phyloP scores from a whole-genome alignment of 2,888 invertebrate species.

The Dolichomitus sp. region DNA sequence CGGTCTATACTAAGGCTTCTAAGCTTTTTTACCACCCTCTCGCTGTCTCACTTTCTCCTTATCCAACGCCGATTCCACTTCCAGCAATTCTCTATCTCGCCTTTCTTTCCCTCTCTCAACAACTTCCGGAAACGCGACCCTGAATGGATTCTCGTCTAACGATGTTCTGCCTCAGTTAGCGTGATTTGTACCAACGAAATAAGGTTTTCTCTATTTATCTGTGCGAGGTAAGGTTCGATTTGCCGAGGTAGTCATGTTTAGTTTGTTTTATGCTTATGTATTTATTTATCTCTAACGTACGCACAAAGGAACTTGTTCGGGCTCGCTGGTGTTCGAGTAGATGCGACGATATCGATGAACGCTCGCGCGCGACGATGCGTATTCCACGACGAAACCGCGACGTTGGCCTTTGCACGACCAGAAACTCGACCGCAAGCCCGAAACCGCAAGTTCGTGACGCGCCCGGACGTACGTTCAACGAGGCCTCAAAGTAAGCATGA shows the following conservation, averaged over 20 bases:
- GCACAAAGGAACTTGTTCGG: slow-evolving; percentile 5
- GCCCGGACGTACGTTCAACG: slow-evolving; percentile 32
- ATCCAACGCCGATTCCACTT: slow-evolving; percentile 44
- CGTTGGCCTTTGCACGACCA: slow-evolving; percentile 51
- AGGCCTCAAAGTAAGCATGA: slow-evolving; percentile 29
- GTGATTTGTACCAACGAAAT: slow-evolving; percentile 7
- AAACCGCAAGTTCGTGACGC: slow-evolving; percentile 47
- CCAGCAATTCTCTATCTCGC: slow-evolving; percentile 38
- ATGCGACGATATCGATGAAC: slow-evolving; percentile 28
- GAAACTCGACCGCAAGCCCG: slow-evolving; percentile 51
- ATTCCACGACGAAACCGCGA: slow-evolving; percentile 44
- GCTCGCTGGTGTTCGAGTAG: slow-evolving; percentile 12
- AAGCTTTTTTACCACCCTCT: slow-evolving; percentile 49
- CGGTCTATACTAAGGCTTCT: slow-evolving; percentile 47
- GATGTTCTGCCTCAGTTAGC: not conserved
- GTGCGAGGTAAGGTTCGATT: not conserved
- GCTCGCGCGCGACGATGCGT: slow-evolving; percentile 35
- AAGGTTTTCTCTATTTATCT: not conserved
- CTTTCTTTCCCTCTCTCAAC: not conserved
- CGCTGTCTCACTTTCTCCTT: slow-evolving; percentile 50
- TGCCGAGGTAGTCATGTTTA: not conserved
- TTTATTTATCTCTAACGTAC: not conserved
- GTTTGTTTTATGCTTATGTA: not conserved
- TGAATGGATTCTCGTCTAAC: slow-evolving; percentile 4
- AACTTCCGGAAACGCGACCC: slow-evolving; percentile 29